Conservation (phyloP, 2,113 vertebrate genomes). For the Nerophis ophidion region DNA sequence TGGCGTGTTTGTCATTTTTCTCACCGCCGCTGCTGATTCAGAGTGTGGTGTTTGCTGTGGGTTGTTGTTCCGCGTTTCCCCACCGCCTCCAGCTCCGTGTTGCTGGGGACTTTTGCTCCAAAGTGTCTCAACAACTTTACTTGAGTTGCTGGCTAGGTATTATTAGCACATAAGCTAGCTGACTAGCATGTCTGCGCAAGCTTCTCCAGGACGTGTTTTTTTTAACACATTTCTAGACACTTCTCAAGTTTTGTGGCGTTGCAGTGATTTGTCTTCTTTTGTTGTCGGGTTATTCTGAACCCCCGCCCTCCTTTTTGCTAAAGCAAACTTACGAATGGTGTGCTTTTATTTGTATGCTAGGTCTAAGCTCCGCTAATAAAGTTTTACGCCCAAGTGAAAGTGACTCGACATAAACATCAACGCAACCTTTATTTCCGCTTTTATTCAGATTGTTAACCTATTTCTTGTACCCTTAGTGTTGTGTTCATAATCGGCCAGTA, state of each 20-base stretch:
- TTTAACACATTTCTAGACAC: background rate
- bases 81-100: background rate
- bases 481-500: background rate
- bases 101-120: background rate
- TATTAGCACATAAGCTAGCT: conserved; percentile 62
- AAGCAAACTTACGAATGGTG: background rate
- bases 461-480: background rate
- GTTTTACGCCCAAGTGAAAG: conserved; percentile 22
- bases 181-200: conserved; percentile 48
- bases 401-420: conserved; percentile 3
- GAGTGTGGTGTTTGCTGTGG: background rate
- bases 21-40: conserved; percentile 37
- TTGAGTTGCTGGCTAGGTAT: conserved; percentile 52
- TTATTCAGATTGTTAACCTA: background rate
- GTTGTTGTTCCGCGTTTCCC: background rate
- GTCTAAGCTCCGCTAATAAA: conserved; percentile 20
- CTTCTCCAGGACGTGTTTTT: background rate
- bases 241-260: background rate
- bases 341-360: conserved; percentile 32
- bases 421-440: background rate
- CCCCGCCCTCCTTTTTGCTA: background rate
- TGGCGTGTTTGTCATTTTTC: conserved; percentile 71
- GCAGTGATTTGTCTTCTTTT: background rate
- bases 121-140: conserved; percentile 20
- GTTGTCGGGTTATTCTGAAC: background rate